Evolutionary conservation across 2,797 vertebrate species (phyloP).

Genomic region (Parambassis ranga): DNA sequence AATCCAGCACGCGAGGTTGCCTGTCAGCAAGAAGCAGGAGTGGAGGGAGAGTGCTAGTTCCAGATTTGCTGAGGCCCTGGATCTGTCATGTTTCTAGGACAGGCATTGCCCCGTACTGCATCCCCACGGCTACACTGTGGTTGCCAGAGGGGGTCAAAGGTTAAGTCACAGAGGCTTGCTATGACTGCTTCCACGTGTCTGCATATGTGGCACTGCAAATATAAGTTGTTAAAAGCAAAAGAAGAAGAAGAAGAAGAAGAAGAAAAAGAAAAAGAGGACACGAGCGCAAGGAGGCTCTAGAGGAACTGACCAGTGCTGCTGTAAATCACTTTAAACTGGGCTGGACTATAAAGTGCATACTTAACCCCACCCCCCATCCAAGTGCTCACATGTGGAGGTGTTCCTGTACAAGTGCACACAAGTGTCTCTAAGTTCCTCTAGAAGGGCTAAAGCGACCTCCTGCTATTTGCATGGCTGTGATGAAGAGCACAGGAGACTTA

Average conservation of each 20-base stretch:
- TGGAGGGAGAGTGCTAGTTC: slow-evolving; percentile 31
- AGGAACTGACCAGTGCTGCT: slow-evolving; percentile 62
- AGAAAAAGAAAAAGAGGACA: slow-evolving; percentile 30
- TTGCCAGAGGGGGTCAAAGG: slow-evolving; percentile 42
- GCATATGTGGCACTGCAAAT: slow-evolving; percentile 63
- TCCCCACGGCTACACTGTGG: slow-evolving; percentile 28
- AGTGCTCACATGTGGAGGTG: slow-evolving; percentile 54
- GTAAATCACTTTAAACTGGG: slow-evolving; percentile 54
- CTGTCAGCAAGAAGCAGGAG: slow-evolving; percentile 40
- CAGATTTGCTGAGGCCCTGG: slow-evolving; percentile 31
- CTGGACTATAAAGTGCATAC: slow-evolving; percentile 79
- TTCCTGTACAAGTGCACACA: slow-evolving; percentile 51
- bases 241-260: too few species aligned
- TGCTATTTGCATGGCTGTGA: slow-evolving; percentile 80
- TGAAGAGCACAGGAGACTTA: slow-evolving; percentile 84
- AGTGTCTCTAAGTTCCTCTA: slow-evolving; percentile 56
- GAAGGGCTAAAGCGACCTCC: slow-evolving; percentile 53
- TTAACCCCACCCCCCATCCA: slow-evolving; percentile 53
- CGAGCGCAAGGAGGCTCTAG: slow-evolving; percentile 49
- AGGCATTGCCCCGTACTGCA: slow-evolving; percentile 4
- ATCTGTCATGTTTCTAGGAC: slow-evolving; percentile 23
- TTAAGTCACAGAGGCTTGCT: slow-evolving; percentile 53
- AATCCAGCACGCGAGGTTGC: slow-evolving; percentile 50
- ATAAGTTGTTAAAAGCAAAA: slow-evolving; percentile 51
- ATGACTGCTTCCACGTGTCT: slow-evolving; percentile 39